Percentiles rank a stretch among this genome's conserved stretches.
phyloP scores from a whole-genome alignment of 2,797 vertebrate species.

The Taeniopygia guttata region DNA sequence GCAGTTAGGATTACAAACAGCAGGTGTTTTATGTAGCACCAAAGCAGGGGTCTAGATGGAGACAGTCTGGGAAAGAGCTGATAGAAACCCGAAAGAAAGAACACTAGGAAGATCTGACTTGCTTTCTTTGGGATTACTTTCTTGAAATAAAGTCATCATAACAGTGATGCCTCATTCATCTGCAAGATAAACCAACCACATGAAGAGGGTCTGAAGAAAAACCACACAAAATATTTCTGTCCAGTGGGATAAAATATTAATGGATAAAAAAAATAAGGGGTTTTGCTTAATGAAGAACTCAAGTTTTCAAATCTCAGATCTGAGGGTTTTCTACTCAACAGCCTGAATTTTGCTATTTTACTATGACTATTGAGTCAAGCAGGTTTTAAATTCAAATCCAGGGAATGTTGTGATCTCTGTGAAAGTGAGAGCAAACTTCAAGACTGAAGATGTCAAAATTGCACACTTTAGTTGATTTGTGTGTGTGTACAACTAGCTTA shows the following conservation, averaged over 20 bases:
- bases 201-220: background rate
- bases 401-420: background rate
- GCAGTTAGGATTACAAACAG: background rate
- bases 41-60: background rate
- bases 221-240: background rate
- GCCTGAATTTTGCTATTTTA: background rate
- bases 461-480: background rate
- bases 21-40: background rate
- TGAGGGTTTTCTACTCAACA: background rate
- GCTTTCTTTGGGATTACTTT: background rate
- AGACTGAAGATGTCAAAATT: background rate
- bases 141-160: background rate
- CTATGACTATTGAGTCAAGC: background rate
- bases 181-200: background rate
- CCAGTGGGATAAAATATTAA: background rate
- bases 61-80: background rate
- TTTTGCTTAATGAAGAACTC: conserved; percentile 30
- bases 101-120: background rate
- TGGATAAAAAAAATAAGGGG: background rate
- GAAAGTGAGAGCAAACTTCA: background rate
- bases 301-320: background rate
- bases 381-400: background rate
- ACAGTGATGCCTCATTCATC: background rate
- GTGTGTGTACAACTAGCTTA: conserved; percentile 70
- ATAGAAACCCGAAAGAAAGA: background rate